Evolutionary conservation across 2,888 invertebrate species (phyloP).

Genomic region (Hirtodrosophila trivittata): DNA sequence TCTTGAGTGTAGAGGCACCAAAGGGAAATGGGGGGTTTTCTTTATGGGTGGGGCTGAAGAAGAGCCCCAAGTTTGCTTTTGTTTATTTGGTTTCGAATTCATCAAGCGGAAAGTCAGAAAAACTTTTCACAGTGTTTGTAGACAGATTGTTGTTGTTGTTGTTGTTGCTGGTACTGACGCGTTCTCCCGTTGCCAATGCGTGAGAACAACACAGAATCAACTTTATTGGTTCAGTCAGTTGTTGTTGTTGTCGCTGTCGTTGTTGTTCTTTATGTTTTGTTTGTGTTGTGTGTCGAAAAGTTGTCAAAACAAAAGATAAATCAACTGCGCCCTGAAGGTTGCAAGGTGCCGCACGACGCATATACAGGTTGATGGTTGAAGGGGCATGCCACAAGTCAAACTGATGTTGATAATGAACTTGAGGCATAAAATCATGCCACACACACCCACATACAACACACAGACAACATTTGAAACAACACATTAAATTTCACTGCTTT

Average conservation of each 20-base stretch:
- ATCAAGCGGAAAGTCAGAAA: constrained; percentile 76
- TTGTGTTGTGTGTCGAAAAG: constrained; percentile 53
- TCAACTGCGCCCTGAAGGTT: constrained; percentile 54
- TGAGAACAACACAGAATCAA: constrained; percentile 64
- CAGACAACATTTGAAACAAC: too few relatives aligned
- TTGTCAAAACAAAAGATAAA: constrained; percentile 78
- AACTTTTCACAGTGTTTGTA: constrained; percentile 38
- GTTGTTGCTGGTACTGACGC: constrained; percentile 21
- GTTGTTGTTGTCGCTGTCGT: constrained; percentile 36
- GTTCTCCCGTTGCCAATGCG: constrained; percentile 56
- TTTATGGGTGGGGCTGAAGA: background rate
- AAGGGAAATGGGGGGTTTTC: background rate
- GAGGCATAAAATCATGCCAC: constrained; percentile 29
- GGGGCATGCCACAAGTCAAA: constrained; percentile 20
- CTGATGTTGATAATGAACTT: constrained; percentile 60
- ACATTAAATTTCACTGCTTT: too few relatives aligned
- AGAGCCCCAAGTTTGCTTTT: constrained; percentile 45
- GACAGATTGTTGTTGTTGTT: constrained; percentile 22
- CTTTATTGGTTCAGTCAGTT: constrained; percentile 48
- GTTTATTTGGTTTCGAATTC: constrained; percentile 76
- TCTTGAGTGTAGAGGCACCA: constrained; percentile 23
- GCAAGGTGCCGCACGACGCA: constrained; percentile 12
- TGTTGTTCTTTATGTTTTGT: constrained; percentile 35
- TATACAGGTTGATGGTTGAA: constrained; percentile 15
- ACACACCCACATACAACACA: too few relatives aligned